Evolutionary conservation across 2,113 vertebrate genomes (phyloP).

Genomic region (Verasper variegatus): DNA sequence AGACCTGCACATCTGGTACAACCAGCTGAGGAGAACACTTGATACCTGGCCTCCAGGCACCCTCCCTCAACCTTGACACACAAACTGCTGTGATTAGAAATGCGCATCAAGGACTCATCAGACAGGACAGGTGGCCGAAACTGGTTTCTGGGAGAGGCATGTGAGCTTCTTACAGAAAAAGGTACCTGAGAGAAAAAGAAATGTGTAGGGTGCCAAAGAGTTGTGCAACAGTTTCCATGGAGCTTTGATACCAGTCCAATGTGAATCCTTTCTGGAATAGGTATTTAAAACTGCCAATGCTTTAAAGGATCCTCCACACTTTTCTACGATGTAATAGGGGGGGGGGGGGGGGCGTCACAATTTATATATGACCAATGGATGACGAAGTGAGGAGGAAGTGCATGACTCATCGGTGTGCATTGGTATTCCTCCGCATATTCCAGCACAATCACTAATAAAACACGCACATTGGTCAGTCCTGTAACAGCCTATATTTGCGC

Average conservation of each 20-base stretch:
- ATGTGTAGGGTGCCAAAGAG: neutral
- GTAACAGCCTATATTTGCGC: constrained; percentile 30
- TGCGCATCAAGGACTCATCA: constrained; percentile 37
- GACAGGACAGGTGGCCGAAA: constrained; percentile 57
- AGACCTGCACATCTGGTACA: constrained; percentile 72
- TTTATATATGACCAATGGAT: constrained; percentile 57
- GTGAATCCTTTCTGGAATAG: no score
- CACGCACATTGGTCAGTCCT: constrained; percentile 45
- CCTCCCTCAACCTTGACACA: neutral
- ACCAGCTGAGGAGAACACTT: constrained; percentile 52
- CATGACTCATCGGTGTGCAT: constrained; percentile 70
- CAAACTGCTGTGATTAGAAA: neutral
- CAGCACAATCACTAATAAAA: constrained; percentile 24
- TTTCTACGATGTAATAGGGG: no score
- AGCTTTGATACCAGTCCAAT: neutral
- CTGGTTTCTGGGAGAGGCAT: constrained; percentile 74
- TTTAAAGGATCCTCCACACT: no score
- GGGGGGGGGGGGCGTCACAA: neutral
- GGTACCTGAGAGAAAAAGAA: neutral
- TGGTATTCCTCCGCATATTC: constrained; percentile 63
- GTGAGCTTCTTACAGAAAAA: no score
- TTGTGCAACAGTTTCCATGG: neutral
- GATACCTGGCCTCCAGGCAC: neutral
- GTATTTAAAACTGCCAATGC: no score
- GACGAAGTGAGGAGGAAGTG: constrained; percentile 61